Percentiles rank a stretch among this genome's conserved stretches.
Evolutionary conservation across 2,888 invertebrate genomes (phyloP).

Genomic region (Latheticus oryzae): DNA sequence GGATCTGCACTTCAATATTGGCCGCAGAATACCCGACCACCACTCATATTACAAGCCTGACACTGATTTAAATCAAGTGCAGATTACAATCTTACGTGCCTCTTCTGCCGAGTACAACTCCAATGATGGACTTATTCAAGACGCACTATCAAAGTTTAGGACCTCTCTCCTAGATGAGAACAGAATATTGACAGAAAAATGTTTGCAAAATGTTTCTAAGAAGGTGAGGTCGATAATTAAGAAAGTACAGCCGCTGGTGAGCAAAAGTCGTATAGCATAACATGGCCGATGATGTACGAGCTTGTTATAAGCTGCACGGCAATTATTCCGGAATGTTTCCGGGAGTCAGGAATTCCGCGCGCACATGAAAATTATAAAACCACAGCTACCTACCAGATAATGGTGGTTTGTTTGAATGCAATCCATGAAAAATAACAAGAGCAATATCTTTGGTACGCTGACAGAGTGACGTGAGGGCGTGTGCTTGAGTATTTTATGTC

Average conservation of each 20-base stretch:
- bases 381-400: conserved; percentile 36
- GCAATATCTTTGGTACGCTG: conserved; percentile 39
- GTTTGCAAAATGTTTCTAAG: no score
- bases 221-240: no score
- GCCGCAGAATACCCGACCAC: conserved; percentile 34
- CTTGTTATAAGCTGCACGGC: conserved; percentile 19
- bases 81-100: conserved; percentile 47
- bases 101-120: conserved; percentile 21
- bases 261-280: conserved; percentile 16
- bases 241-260: conserved; percentile 7
- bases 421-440: conserved; percentile 33
- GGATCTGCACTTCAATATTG: conserved; percentile 46
- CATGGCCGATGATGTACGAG: conserved; percentile 25
- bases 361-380: conserved; percentile 30
- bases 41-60: conserved; percentile 40
- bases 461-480: conserved; percentile 56
- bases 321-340: conserved; percentile 36
- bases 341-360: conserved; percentile 32
- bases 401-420: conserved; percentile 29
- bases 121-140: conserved; percentile 22
- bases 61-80: conserved; percentile 53
- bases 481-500: conserved; percentile 54
- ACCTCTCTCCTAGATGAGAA: no score
- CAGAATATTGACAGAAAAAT: no score
- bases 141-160: conserved; percentile 27